Evolutionary conservation across 2,113 vertebrate species (phyloP).

Genomic region (Pteronura brasiliensis): DNA sequence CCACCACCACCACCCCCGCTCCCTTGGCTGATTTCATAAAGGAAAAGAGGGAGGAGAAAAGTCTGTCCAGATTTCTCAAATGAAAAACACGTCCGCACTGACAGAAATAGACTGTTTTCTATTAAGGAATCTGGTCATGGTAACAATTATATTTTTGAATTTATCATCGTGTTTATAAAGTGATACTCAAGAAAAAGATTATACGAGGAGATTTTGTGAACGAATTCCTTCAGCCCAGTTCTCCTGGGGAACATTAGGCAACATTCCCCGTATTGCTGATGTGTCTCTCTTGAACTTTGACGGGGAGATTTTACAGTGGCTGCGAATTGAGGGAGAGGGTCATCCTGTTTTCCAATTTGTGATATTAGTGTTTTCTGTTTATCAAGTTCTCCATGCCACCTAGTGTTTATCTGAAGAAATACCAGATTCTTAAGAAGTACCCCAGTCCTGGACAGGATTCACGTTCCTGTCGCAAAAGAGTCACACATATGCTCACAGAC

Average conservation of each 20-base stretch:
- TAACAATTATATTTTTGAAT: conserved; percentile 71
- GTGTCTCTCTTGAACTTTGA: neutral
- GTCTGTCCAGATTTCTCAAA: conserved; percentile 50
- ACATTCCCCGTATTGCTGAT: neutral
- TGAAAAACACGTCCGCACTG: conserved; percentile 59
- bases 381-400: conserved; percentile 83
- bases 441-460: neutral
- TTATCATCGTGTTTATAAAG: conserved; percentile 66
- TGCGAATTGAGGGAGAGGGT: neutral
- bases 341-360: conserved; percentile 7
- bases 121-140: conserved; percentile 66
- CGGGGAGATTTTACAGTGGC: neutral
- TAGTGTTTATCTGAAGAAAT: conserved; percentile 83
- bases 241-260: neutral
- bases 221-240: neutral
- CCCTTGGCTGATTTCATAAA: conserved; percentile 60
- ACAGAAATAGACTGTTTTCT: conserved; percentile 63
- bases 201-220: neutral
- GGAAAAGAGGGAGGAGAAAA: conserved; percentile 50
- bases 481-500: neutral
- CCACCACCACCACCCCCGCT: neutral
- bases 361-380: conserved; percentile 55
- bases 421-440: conserved; percentile 23
- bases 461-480: neutral
- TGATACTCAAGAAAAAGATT: conserved; percentile 54